Evolutionary conservation across 23 tunicate species (phyloP), one percentile per base, ranked within the genome.

Genomic region (Ciona savignyi): DNA sequence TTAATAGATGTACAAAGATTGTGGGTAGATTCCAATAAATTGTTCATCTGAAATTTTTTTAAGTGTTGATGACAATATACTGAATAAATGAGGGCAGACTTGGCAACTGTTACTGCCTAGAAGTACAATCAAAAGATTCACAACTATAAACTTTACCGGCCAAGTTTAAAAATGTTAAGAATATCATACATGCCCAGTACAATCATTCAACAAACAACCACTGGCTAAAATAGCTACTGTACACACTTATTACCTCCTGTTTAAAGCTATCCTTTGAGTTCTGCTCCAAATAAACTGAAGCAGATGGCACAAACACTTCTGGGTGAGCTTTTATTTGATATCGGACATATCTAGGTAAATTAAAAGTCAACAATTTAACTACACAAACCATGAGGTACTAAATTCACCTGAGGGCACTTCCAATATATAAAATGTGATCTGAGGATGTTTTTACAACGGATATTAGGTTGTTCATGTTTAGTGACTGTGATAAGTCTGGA

Each of bases 331-430:
- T 42, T 15, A 42, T 42, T 15, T 42, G 56, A 42, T 6, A 6
- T 42, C 56, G 9, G 9, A 42, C 56, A 42, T 42, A 42, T 15
- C 56, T 42, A 42, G 56, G 56, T 6, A 42, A 9, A 42, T 42
- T 6, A 15, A 42, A 6, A 6, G 9, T 9, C 15, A 6, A 64
- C 20, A 20, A 64, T 64, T 21, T 9, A 64, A 25, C 15, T n/a
- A n/a, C n/a, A n/a, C n/a, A n/a, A 42, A 42, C 9, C 15, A 42
- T 42, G 15, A 42, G 15, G 28, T 9, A 9, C 9, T 25, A 6
- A 9, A 25, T 6, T 9, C 11, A 64, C 68, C 68, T 64, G 28
- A 64, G 68, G 20, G 68, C 68, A 64, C 68, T 64, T 11, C 68
- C 20, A 4, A 64, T 27, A 20, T 64, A 64, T 9, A 64, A 9